Conservation (phyloP, 2,797 vertebrate species). For the Sebastes dallii region DNA sequence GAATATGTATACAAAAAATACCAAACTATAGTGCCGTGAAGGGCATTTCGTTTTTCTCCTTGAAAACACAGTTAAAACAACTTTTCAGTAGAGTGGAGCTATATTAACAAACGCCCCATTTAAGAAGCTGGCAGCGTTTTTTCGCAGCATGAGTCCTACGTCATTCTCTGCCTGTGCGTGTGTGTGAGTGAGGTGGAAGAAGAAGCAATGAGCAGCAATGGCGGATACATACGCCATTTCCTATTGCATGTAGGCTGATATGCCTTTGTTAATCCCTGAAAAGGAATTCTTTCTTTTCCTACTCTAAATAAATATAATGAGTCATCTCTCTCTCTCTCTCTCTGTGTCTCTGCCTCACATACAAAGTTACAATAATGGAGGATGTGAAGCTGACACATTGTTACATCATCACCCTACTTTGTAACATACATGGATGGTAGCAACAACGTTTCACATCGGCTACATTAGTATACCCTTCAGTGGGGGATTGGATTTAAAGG, state of each 20-base stretch:
- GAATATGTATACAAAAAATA: constrained; percentile 71
- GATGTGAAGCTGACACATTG: not conserved
- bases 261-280: not conserved
- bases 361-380: constrained; percentile 9
- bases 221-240: constrained; percentile 66
- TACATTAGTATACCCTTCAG: not conserved
- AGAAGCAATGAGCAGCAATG: constrained; percentile 63
- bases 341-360: not conserved
- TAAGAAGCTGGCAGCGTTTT: not conserved
- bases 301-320: not conserved
- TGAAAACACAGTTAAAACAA: not conserved
- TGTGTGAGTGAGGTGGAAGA: constrained; percentile 29
- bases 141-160: constrained; percentile 29
- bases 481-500: not conserved
- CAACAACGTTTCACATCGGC: not conserved
- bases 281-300: not conserved
- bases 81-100: not conserved
- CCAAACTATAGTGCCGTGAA: constrained; percentile 53
- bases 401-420: not conserved
- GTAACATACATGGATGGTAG: not conserved
- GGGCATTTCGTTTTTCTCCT: not conserved
- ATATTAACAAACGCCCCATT: not conserved
- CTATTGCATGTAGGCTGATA: constrained; percentile 2
- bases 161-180: constrained; percentile 30
- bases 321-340: not conserved